Base-by-base conservation (phyloP, 2,888 invertebrate genomes). In the Raillietiella orientalis region DNA sequence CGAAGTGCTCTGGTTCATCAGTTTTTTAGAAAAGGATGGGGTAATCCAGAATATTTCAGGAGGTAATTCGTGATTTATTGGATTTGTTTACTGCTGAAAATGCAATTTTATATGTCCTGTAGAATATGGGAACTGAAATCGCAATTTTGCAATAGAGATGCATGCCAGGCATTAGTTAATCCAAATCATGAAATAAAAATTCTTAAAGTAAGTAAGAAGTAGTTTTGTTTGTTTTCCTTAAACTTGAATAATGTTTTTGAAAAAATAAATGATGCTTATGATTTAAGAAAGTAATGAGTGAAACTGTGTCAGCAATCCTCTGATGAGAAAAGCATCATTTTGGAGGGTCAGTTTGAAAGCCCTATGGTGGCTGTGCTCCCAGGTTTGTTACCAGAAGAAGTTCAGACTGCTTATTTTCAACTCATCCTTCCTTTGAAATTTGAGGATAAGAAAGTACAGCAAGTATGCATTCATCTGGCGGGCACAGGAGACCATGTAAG, bases 401-500 rank as follows among this genome's bases (percentile, higher is more conserved):
- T 69, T 0, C 63, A 66, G 41, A 64, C 60, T 33, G 82, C 82
- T 1, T 60, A 69, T 49, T 87, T 79, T 45, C 67, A 70, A 49
- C 58, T 72, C 31, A 41, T 87, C 17, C 41, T 87, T 34, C 87
- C 87, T 1, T 50, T 59, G 15, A 59, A 62, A 36, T 87, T 84
- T 82, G 47, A 43, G 11, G 8, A 28, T 29, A 52, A 57, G 33
- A 49, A 53, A 11, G 56, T 59, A 36, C 69, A 66, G 40, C 79
- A 79, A 3, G 56, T 90, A 19, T 87, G 87, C 44, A 56, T 96
- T 33, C 90, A 93, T 42, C 55, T 93, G 34, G 90, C 93, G 15
- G 90, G 90, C 16, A 96, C 96, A 21, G 96, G 93, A 23, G 93
- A 96, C 52, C 93, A 96, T 56, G 79, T 79, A 55, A 55, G 62